A percentile compares a stretch with the other conserved stretches of the same genome.
These are phyloP conservation scores for Dicentrarchus labrax DNA, from an alignment of 2,113 vertebrate genomes.

Conservation along the genomic window DNA sequence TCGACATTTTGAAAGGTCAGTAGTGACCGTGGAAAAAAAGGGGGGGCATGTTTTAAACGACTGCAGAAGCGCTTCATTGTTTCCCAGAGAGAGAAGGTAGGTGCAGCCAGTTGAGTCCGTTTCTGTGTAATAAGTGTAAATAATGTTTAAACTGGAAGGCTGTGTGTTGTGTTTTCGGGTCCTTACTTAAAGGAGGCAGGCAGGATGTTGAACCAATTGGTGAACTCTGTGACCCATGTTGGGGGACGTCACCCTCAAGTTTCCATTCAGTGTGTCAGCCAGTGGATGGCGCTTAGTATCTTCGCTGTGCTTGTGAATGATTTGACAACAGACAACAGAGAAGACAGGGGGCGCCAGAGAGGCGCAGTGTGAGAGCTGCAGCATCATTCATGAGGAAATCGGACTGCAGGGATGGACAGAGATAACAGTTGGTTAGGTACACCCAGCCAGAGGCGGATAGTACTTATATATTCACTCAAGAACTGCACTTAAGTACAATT, in stretches of 20 bases:
- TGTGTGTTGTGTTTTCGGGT: background rate
- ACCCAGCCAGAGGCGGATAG: background rate
- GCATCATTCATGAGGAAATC: background rate
- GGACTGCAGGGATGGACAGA: background rate
- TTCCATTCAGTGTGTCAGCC: conserved; percentile 32
- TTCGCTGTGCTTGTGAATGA: conserved; percentile 9
- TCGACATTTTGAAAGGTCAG: conserved; percentile 41
- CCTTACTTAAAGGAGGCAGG: background rate
- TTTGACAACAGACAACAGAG: no score
- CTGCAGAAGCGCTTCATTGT: background rate
- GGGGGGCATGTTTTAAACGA: conserved; percentile 8
- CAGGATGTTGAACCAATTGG: conserved; percentile 10
- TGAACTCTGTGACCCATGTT: conserved; percentile 53
- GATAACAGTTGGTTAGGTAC: background rate
- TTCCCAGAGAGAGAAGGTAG: conserved; percentile 22
- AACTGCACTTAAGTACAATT: background rate
- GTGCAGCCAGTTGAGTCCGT: no score
- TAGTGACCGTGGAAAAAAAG: background rate
- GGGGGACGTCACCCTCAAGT: background rate
- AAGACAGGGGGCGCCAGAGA: conserved; percentile 65
- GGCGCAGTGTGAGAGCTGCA: background rate
- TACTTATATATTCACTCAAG: background rate
- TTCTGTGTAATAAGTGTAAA: no score
- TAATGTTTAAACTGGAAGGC: no score
- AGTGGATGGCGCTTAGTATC: conserved; percentile 54